phyloP scores from a whole-genome alignment of 2,888 invertebrate species.

The Spicauda simplicius region DNA sequence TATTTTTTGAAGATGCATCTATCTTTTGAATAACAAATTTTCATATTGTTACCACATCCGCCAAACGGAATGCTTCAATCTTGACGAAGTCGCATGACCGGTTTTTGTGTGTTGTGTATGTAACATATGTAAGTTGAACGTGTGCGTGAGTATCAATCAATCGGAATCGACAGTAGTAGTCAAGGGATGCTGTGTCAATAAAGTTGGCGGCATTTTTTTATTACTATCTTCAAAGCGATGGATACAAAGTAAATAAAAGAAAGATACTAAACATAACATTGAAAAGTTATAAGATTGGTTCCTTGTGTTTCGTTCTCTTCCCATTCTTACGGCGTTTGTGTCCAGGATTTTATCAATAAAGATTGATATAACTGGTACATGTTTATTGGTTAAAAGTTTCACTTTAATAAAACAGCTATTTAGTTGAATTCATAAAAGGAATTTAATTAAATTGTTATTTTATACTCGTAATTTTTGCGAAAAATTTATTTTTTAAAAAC shows the following conservation, averaged over 20 bases:
- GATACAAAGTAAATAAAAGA: slow-evolving; percentile 14
- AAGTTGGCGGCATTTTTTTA: slow-evolving; percentile 44
- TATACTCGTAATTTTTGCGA: too few species aligned
- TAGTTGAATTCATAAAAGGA: too few species aligned
- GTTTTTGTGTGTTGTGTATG: not conserved
- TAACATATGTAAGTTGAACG: slow-evolving; percentile 30
- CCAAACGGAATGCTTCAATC: not conserved
- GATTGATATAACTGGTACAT: too few species aligned
- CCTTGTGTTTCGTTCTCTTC: not conserved
- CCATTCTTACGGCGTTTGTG: not conserved
- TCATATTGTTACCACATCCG: not conserved
- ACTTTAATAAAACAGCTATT: too few species aligned
- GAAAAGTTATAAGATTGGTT: slow-evolving; percentile 6
- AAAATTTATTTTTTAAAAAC: too few species aligned
- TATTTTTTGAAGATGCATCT: not conserved
- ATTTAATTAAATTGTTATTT: too few species aligned
- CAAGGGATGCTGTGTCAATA: slow-evolving; percentile 55
- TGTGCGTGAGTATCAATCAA: slow-evolving; percentile 65
- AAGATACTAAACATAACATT: not conserved
- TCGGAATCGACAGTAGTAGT: slow-evolving; percentile 62
- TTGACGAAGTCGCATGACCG: not conserved
- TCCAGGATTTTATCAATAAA: too few species aligned
- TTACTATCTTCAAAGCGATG: slow-evolving; percentile 7
- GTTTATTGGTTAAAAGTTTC: too few species aligned
- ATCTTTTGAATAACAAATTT: not conserved